phyloP scores from a whole-genome alignment of 92 coral and sea anemone genomes.

The Heliopora coerulea region DNA sequence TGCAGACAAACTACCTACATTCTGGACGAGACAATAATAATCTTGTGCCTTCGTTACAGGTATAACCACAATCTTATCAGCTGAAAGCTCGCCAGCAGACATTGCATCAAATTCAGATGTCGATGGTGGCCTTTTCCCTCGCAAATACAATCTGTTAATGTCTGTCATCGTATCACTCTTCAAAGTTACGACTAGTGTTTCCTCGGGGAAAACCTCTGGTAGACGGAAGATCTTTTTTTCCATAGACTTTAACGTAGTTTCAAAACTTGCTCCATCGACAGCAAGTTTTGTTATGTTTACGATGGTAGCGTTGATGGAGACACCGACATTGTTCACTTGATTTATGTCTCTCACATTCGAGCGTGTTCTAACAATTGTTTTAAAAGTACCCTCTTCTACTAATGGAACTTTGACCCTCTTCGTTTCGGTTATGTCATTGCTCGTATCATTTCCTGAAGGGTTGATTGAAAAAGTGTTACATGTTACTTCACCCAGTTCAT shows the following conservation, averaged over 20 bases:
- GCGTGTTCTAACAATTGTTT: slow-evolving; percentile 69
- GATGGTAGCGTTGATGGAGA: slow-evolving; percentile 56
- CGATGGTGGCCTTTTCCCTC: slow-evolving; percentile 65
- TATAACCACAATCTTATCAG: slow-evolving; percentile 62
- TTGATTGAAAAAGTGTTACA: slow-evolving; percentile 51
- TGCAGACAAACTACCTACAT: not conserved
- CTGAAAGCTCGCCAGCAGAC: slow-evolving; percentile 58
- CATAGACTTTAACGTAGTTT: slow-evolving; percentile 36
- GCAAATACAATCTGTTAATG: slow-evolving; percentile 57
- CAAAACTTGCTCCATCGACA: slow-evolving; percentile 48
- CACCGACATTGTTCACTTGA: slow-evolving; percentile 62
- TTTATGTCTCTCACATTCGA: slow-evolving; percentile 64
- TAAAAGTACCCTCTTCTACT: slow-evolving; percentile 56
- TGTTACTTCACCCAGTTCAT: slow-evolving; percentile 50
- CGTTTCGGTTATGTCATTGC: slow-evolving; percentile 46
- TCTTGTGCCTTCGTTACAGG: slow-evolving; percentile 51
- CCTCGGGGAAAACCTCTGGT: slow-evolving; percentile 53
- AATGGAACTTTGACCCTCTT: slow-evolving; percentile 48
- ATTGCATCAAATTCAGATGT: slow-evolving; percentile 57
- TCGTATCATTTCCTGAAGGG: slow-evolving; percentile 58
- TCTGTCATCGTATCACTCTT: slow-evolving; percentile 42
- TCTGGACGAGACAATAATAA: slow-evolving; percentile 60
- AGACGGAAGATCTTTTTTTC: slow-evolving; percentile 49
- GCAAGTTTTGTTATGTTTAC: slow-evolving; percentile 57
- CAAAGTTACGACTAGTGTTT: slow-evolving; percentile 58